These are phyloP conservation scores for Chelonus formosanus DNA, from an alignment of 2,888 invertebrate species.

Conservation along the genomic window DNA sequence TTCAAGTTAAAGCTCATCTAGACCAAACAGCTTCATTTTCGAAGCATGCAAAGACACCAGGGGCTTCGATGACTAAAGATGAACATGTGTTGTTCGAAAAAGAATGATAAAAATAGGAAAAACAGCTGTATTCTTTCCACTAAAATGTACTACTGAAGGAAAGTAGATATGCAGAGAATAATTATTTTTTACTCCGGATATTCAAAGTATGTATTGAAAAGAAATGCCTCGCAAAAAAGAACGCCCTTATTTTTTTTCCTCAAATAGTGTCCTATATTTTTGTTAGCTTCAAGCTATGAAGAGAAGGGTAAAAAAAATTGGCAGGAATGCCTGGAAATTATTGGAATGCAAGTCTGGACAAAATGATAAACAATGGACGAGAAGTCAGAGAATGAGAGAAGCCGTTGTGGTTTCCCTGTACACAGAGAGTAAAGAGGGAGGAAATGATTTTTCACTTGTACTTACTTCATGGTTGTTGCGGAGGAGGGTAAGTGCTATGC, in stretches of 20 bases:
- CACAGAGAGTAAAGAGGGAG: conserved; percentile 21
- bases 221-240: too few relatives aligned
- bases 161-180: too few relatives aligned
- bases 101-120: neutral
- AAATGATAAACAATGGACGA: conserved; percentile 24
- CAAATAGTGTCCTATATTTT: neutral
- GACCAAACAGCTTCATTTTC: too few relatives aligned
- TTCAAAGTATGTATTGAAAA: too few relatives aligned
- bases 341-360: neutral
- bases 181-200: too few relatives aligned
- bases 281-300: neutral
- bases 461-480: conserved; percentile 63
- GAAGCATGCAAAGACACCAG: too few relatives aligned
- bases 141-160: too few relatives aligned
- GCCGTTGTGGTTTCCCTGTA: conserved; percentile 10
- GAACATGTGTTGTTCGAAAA: neutral
- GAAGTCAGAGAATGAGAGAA: conserved; percentile 7
- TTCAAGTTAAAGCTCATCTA: too few relatives aligned
- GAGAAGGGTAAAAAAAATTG: neutral
- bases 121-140: too few relatives aligned
- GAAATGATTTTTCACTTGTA: conserved; percentile 37
- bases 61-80: too few relatives aligned
- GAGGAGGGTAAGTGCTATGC: conserved; percentile 62
- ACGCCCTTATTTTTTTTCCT: neutral
- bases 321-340: neutral